These are phyloP conservation scores for Pristionchus japonicus DNA, from an alignment of 2,888 invertebrate species.

Conservation along the genomic window DNA sequence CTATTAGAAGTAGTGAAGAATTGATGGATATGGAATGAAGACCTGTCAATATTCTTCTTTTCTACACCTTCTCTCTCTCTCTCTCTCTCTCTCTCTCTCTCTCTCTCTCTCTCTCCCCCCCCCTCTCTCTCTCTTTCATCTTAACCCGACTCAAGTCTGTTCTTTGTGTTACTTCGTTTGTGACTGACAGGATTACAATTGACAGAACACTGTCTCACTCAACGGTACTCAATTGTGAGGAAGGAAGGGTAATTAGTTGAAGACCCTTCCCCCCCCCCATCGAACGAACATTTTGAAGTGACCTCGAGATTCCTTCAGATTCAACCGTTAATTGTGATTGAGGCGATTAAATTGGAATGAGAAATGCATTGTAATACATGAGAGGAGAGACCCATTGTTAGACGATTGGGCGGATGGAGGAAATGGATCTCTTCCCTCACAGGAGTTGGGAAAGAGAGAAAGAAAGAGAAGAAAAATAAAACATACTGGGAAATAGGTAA, in stretches of 20 bases:
- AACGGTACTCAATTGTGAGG: background rate
- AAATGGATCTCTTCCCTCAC: constrained; percentile 19
- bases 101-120: too few species aligned
- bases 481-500: background rate
- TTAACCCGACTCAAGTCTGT: background rate
- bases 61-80: too few species aligned
- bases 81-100: too few species aligned
- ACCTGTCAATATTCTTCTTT: background rate
- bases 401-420: background rate
- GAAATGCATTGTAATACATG: constrained; percentile 6
- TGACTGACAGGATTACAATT: background rate
- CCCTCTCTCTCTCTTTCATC: constrained; percentile 8
- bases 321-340: constrained; percentile 25
- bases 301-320: constrained; percentile 21
- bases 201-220: background rate
- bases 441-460: too few species aligned
- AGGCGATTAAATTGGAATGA: constrained; percentile 27
- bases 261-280: background rate
- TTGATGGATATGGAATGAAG: constrained; percentile 56
- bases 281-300: background rate
- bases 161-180: background rate
- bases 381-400: constrained; percentile 3
- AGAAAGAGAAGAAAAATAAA: background rate
- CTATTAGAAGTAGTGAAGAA: constrained; percentile 66
- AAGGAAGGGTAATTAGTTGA: too few species aligned